Conservation (phyloP, 2,113 vertebrate species). For the Oenanthe melanoleuca region DNA sequence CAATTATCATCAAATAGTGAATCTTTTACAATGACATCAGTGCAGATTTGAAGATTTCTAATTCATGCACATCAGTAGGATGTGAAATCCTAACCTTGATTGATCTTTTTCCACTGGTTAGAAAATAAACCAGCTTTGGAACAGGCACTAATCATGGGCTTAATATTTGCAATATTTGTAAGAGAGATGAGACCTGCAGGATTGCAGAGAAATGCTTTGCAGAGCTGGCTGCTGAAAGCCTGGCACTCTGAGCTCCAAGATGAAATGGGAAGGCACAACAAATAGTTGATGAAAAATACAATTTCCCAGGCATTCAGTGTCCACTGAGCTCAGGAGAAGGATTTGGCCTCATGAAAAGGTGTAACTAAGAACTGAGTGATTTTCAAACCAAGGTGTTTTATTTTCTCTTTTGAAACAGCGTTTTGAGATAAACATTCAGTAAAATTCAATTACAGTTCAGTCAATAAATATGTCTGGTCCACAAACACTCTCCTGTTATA, state of each 20-base stretch:
- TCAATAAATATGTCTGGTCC: background rate
- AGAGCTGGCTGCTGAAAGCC: background rate
- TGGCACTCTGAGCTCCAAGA: background rate
- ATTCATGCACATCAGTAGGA: background rate
- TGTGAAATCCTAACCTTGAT: background rate
- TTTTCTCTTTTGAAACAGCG: background rate
- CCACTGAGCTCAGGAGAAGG: background rate
- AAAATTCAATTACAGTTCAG: conserved; percentile 22
- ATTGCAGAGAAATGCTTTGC: background rate
- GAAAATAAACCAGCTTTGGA: background rate
- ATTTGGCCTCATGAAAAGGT: background rate
- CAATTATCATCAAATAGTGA: background rate
- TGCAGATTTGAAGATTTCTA: background rate
- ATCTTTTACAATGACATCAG: background rate
- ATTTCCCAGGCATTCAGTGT: background rate
- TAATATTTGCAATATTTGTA: background rate
- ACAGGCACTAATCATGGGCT: background rate
- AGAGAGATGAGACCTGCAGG: background rate
- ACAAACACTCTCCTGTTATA: background rate
- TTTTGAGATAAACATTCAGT: conserved; percentile 1
- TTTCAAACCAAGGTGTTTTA: background rate
- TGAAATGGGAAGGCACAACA: background rate
- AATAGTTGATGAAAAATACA: background rate
- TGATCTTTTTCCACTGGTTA: background rate
- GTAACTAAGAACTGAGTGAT: background rate